Evolutionary conservation across 30 jellyfish, hydroid and myxozoan genomes (phyloP).

Genomic region (Aurelia sp.): DNA sequence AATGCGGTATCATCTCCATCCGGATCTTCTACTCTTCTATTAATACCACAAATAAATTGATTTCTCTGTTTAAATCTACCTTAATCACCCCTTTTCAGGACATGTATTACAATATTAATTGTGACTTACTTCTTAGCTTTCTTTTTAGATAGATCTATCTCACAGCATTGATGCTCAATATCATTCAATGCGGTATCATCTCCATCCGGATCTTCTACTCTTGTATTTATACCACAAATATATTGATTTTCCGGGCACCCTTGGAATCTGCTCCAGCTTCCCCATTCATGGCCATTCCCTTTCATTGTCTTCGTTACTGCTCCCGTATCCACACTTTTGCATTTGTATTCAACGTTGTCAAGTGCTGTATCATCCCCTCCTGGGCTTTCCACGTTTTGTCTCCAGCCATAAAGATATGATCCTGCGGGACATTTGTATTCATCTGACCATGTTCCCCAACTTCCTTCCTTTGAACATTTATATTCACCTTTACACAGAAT

Average conservation of each 20-base stretch:
- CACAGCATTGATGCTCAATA: constrained; percentile 55
- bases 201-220: constrained; percentile 58
- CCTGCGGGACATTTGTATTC: not conserved
- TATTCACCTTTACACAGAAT: too few relatives aligned
- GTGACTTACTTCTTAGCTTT: constrained; percentile 10
- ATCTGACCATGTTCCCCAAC: not conserved
- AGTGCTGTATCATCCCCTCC: constrained; percentile 2
- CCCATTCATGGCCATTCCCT: constrained; percentile 28
- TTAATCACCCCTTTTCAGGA: too few relatives aligned
- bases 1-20: constrained; percentile 68
- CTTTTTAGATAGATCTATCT: constrained; percentile 10
- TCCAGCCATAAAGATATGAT: not conserved
- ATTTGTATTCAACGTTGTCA: constrained; percentile 39
- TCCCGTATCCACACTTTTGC: constrained; percentile 12
- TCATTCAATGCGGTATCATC: constrained; percentile 75
- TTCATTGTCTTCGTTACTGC: constrained; percentile 4
- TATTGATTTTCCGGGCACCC: constrained; percentile 59
- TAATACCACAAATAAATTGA: constrained; percentile 49
- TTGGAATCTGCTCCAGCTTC: constrained; percentile 54
- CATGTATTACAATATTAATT: too few relatives aligned
- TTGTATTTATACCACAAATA: constrained; percentile 64
- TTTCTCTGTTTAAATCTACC: not conserved
- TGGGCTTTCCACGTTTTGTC: not conserved
- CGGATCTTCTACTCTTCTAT: constrained; percentile 17
- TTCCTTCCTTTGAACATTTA: too few relatives aligned